Evolutionary conservation across 1,140 invertebrate species (phyloP), one percentile per base, ranked within the genome.

Genomic region (Neuroterus valhalla): DNA sequence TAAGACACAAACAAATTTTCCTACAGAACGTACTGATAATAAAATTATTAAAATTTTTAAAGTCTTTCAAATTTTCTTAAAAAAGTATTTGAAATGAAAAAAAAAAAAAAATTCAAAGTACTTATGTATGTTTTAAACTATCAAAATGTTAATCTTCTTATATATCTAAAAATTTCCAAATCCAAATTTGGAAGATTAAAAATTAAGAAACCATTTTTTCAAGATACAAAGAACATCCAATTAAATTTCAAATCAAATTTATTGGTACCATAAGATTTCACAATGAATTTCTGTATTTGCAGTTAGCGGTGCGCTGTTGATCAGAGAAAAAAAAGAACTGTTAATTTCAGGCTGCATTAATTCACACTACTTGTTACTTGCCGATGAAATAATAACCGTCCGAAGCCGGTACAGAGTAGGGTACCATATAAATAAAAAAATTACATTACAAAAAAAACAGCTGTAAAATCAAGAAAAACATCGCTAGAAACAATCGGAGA

Each of bases 241-340:
- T 75, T 44, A 38, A 21, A 71, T 71, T 69, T 78, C 48, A 80
- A 86, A 83, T 82, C 48, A 83, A 83, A 84, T 86, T 86, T 86
- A 86, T 85, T 86, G 68, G 48, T 81, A 79, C 71, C 75, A 77
- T 79, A 86, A 82, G 76, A 75, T 78, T 70, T 85, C 78, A 86
- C 79, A 86, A 85, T 81, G 74, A 83, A 81, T 83, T 83, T 84
- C 68, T 72, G 80, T 72, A 85, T 85, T 76, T 87, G 82, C 79
- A 78, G 70, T 83, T 84, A 85, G 80, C 71, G 81, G 82, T 86
- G 85, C 82, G 81, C 79, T 86, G 81, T 82, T 87, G 72, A 68
- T 83, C 75, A 75, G 75, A 82, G 76, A 83, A 72, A 79, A 83
- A 76, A 84, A 81, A 81, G 76, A 78, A 74, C 82, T 78, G 31